phyloP scores from a whole-genome alignment of 2,888 invertebrate species.

The Stenchaetothrips biformis region DNA sequence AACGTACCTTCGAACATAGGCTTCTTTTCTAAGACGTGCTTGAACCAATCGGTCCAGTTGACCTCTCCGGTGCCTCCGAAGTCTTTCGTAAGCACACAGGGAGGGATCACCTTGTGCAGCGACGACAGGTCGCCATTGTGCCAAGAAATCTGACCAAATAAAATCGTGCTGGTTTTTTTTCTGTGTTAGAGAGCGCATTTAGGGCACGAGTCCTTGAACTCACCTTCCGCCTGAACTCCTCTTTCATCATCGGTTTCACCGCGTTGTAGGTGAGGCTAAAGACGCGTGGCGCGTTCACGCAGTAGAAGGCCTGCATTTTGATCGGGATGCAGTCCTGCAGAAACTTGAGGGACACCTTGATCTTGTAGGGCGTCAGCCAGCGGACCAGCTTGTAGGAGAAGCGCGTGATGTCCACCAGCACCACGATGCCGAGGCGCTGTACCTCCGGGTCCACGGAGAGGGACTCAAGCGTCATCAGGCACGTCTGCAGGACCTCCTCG shows the following conservation, averaged over 20 bases:
- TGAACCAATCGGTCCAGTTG: constrained; percentile 34
- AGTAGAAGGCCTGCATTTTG: constrained; percentile 49
- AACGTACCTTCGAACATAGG: not conserved
- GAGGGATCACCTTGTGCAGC: constrained; percentile 43
- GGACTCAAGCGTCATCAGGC: constrained; percentile 39
- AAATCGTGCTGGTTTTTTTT: not conserved
- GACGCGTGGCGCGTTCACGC: constrained; percentile 49
- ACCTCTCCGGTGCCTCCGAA: constrained; percentile 40
- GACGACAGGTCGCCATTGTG: constrained; percentile 45
- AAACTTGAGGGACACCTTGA: constrained; percentile 34
- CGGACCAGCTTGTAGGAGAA: constrained; percentile 47
- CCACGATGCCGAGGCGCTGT: constrained; percentile 42
- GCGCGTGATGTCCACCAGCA: constrained; percentile 47
- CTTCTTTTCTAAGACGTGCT: not conserved
- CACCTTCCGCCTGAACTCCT: constrained; percentile 39
- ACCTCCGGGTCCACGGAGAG: constrained; percentile 41
- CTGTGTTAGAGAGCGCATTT: not conserved
- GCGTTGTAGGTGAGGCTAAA: constrained; percentile 47
- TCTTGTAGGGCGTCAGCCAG: constrained; percentile 37
- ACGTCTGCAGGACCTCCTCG: constrained; percentile 43
- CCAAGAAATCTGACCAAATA: constrained; percentile 44
- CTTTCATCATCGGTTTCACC: constrained; percentile 40
- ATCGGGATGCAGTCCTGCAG: constrained; percentile 48
- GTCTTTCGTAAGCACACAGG: constrained; percentile 44
- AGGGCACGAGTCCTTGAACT: not conserved